Conservation (phyloP, 1,140 invertebrate species). For the Drosophila sturtevanti region DNA sequence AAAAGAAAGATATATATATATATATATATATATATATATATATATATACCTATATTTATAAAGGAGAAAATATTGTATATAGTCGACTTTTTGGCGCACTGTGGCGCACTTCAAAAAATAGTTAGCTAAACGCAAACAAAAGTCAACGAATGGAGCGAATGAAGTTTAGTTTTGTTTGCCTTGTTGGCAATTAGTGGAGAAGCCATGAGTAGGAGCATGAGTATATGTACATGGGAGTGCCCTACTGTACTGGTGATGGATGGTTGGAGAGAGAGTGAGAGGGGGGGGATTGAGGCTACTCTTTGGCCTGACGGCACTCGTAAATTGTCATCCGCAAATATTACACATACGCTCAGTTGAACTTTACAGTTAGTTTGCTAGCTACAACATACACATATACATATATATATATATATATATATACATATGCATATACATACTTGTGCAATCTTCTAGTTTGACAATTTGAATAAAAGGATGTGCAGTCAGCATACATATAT, state of each 20-base stretch:
- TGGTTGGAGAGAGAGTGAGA: background rate
- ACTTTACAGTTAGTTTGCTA: constrained; percentile 56
- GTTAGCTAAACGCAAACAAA: constrained; percentile 36
- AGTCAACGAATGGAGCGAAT: background rate
- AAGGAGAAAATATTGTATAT: constrained; percentile 35
- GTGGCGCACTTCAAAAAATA: constrained; percentile 59
- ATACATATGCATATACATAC: no score
- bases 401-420: background rate
- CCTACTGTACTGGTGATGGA: background rate
- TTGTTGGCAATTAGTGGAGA: constrained; percentile 63
- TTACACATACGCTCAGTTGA: constrained; percentile 78
- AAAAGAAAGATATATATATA: constrained; percentile 24
- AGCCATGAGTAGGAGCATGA: constrained; percentile 1
- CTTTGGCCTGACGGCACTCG: constrained; percentile 41
- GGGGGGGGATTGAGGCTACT: background rate
- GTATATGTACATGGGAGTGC: background rate
- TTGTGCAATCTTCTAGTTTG: constrained; percentile 49
- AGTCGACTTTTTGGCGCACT: constrained; percentile 50
- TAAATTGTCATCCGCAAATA: constrained; percentile 76
- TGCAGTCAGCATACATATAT: constrained; percentile 48
- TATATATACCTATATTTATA: no score
- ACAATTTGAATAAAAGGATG: constrained; percentile 75
- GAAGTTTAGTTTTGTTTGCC: constrained; percentile 27
- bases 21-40: background rate
- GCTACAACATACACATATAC: background rate